Conservation (phyloP, 2,113 vertebrate genomes). For the Ancistrus triradiatus region DNA sequence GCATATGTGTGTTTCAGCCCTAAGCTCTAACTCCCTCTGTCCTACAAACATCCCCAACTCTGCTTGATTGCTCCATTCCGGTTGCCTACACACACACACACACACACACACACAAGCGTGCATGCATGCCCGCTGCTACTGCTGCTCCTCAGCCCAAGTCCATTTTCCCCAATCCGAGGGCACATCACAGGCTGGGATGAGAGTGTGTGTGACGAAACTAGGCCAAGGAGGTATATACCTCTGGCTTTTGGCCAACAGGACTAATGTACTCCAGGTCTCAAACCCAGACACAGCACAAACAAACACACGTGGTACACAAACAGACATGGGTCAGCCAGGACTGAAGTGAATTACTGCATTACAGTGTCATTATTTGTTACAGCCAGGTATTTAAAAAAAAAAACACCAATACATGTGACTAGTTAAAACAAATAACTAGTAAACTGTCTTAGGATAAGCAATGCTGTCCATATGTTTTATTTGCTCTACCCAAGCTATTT, state of each 20-base stretch:
- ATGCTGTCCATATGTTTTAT: no score
- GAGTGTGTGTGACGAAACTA: conserved; percentile 42
- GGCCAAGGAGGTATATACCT: conserved; percentile 26
- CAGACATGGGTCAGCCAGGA: no score
- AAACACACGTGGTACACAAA: no score
- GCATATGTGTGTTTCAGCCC: conserved; percentile 6
- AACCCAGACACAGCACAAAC: neutral
- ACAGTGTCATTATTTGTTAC: no score
- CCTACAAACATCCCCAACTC: conserved; percentile 36
- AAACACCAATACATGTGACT: no score
- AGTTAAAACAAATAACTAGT: no score
- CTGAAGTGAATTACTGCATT: no score
- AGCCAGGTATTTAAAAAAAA: no score
- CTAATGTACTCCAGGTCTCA: conserved; percentile 13
- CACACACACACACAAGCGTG: conserved; percentile 25
- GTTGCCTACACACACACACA: conserved; percentile 26
- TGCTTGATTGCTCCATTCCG: conserved; percentile 26
- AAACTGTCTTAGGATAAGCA: no score
- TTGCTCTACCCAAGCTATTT: no score
- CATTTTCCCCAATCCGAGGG: conserved; percentile 25
- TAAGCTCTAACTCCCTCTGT: conserved; percentile 23
- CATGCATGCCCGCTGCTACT: no score
- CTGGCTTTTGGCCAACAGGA: neutral
- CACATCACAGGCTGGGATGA: conserved; percentile 27
- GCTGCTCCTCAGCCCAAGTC: neutral